phyloP scores from a whole-genome alignment of 2,797 vertebrate genomes.

The Ptychadena robeensis region DNA sequence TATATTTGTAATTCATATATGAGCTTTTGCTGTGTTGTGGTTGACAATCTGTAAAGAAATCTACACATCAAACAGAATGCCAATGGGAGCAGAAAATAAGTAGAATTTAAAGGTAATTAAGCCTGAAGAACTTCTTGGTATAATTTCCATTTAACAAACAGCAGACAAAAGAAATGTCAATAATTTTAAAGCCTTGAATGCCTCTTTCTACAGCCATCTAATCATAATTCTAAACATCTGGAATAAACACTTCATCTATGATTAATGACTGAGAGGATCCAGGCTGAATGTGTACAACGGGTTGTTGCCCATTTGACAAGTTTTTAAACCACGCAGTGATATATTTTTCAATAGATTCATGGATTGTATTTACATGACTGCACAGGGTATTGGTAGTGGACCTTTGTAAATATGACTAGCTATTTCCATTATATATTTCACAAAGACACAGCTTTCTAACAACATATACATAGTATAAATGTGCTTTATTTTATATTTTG shows the following conservation, averaged over 20 bases:
- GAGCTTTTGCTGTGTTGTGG: background rate
- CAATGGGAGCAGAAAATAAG: conserved; percentile 14
- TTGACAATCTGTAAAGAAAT: background rate
- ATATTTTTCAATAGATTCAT: conserved; percentile 14
- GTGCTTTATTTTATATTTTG: background rate
- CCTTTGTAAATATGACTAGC: background rate
- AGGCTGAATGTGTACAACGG: background rate
- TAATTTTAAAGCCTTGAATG: conserved; percentile 14
- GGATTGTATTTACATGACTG: conserved; percentile 14
- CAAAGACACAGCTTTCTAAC: background rate
- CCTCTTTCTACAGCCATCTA: conserved; percentile 5
- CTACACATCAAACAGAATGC: conserved; percentile 28
- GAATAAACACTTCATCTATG: conserved; percentile 22
- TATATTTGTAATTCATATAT: background rate
- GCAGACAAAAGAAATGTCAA: conserved; percentile 20
- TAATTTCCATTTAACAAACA: conserved; percentile 39
- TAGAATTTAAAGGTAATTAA: conserved; percentile 26
- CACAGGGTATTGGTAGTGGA: background rate
- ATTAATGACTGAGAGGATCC: conserved; percentile 34
- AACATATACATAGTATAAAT: background rate
- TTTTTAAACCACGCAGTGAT: conserved; percentile 20
- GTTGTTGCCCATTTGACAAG: conserved; percentile 19
- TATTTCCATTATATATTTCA: background rate
- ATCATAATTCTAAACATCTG: conserved; percentile 49
- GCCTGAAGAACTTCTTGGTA: conserved; percentile 20